phyloP scores from a whole-genome alignment of 2,888 invertebrate species.

The Globia sparganii region DNA sequence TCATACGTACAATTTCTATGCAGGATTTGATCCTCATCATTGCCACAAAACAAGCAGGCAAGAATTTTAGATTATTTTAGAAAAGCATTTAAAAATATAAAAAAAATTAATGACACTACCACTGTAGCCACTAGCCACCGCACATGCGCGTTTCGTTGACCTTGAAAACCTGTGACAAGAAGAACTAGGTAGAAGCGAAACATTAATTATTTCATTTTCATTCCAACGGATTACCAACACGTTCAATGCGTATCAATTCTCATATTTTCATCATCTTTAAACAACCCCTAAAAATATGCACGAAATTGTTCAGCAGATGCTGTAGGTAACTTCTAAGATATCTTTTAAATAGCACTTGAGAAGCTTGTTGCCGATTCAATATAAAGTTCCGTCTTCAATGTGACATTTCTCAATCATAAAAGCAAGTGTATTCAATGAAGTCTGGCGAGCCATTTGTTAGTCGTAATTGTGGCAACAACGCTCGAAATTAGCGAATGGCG shows the following conservation, averaged over 20 bases:
- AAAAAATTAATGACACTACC: conserved; percentile 79
- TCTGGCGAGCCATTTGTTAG: conserved; percentile 41
- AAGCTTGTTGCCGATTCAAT: background rate
- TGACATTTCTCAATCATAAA: conserved; percentile 34
- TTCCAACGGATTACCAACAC: conserved; percentile 20
- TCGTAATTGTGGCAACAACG: conserved; percentile 43
- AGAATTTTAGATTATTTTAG: conserved; percentile 63
- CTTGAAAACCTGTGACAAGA: conserved; percentile 79
- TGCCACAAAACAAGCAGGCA: conserved; percentile 2
- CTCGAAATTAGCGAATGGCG: conserved; percentile 55
- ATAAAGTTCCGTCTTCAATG: conserved; percentile 21
- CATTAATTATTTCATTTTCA: conserved; percentile 30
- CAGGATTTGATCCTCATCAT: background rate
- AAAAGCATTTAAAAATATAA: conserved; percentile 76
- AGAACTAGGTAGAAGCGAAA: conserved; percentile 67
- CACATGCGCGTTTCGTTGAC: conserved; percentile 86
- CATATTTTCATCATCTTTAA: background rate
- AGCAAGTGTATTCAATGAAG: conserved; percentile 40
- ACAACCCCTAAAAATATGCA: background rate
- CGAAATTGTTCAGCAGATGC: background rate
- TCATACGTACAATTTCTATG: background rate
- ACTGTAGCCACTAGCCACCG: conserved; percentile 71
- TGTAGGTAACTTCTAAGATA: background rate
- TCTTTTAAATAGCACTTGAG: background rate
- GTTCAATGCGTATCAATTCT: conserved; percentile 23